These are phyloP conservation scores for Ictalurus furcatus DNA, from an alignment of 2,113 vertebrate species.

Conservation along the genomic window DNA sequence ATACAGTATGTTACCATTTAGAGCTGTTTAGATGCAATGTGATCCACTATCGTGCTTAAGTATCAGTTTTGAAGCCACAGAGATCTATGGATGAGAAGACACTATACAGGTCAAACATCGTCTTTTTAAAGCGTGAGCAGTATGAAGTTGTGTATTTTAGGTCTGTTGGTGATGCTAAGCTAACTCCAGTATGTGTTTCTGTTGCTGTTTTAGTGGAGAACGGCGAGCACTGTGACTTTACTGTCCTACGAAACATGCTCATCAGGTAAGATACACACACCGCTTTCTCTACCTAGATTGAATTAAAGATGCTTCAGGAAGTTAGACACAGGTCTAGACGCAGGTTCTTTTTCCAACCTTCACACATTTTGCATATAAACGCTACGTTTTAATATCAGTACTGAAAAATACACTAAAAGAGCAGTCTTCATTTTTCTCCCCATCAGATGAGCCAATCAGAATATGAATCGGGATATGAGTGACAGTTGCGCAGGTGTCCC, in stretches of 20 bases:
- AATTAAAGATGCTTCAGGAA: background rate
- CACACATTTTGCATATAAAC: background rate
- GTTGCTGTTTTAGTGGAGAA: slow-evolving; percentile 76
- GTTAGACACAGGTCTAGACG: background rate
- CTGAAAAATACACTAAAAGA: background rate
- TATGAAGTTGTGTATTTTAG: background rate
- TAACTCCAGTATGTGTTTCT: slow-evolving; percentile 23
- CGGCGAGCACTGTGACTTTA: slow-evolving; percentile 81
- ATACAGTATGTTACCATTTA: background rate
- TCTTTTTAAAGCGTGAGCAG: background rate
- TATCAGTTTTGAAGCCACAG: background rate
- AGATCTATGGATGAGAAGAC: background rate
- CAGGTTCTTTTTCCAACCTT: background rate
- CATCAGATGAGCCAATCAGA: background rate
- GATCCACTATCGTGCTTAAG: background rate
- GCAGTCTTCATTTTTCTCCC: background rate
- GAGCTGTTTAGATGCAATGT: background rate
- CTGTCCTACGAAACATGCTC: slow-evolving; percentile 79
- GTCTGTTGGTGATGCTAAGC: background rate
- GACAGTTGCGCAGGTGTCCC: background rate
- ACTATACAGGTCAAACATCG: background rate
- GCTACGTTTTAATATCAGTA: background rate
- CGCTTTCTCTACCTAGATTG: background rate
- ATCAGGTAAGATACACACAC: slow-evolving; percentile 70
- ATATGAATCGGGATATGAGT: background rate